phyloP scores from a whole-genome alignment of 2,888 invertebrate species.

The Drosophila mimica region DNA sequence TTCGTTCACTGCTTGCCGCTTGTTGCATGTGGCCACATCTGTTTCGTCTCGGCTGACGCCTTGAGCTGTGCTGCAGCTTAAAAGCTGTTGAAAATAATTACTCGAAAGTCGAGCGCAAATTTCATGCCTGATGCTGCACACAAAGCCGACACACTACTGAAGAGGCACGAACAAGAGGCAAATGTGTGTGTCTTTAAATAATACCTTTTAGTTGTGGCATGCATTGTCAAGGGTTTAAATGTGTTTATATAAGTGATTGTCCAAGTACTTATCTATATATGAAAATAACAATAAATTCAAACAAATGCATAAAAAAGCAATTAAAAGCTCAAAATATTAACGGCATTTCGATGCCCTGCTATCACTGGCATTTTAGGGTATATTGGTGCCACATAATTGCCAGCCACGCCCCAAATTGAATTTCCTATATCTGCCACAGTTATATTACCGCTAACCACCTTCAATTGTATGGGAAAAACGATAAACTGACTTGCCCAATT shows the following conservation, averaged over 20 bases:
- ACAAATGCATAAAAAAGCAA: conserved; percentile 2
- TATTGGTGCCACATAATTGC: background rate
- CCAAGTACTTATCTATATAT: background rate
- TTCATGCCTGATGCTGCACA: conserved; percentile 31
- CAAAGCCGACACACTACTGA: conserved; percentile 10
- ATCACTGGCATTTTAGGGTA: background rate
- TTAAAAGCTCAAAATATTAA: conserved; percentile 1
- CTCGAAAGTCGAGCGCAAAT: conserved; percentile 56
- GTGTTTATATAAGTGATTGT: conserved; percentile 4
- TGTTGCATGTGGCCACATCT: conserved; percentile 32
- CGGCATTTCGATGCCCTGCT: background rate
- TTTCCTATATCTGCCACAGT: background rate
- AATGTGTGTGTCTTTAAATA: background rate
- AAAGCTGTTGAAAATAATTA: conserved; percentile 76
- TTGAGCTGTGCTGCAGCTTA: conserved; percentile 51
- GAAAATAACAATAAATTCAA: background rate
- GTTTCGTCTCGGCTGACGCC: conserved; percentile 37
- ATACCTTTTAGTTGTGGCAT: conserved; percentile 5
- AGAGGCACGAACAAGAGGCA: conserved; percentile 16
- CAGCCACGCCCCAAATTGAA: background rate
- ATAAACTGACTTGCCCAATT: background rate
- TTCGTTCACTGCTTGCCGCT: conserved; percentile 14
- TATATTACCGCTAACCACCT: background rate
- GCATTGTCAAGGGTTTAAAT: conserved; percentile 13
- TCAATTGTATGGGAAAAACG: background rate